A percentile compares a stretch with the other conserved stretches of the same genome.
phyloP scores from a whole-genome alignment of 2,888 invertebrate genomes.

The Ophion obscuratus region DNA sequence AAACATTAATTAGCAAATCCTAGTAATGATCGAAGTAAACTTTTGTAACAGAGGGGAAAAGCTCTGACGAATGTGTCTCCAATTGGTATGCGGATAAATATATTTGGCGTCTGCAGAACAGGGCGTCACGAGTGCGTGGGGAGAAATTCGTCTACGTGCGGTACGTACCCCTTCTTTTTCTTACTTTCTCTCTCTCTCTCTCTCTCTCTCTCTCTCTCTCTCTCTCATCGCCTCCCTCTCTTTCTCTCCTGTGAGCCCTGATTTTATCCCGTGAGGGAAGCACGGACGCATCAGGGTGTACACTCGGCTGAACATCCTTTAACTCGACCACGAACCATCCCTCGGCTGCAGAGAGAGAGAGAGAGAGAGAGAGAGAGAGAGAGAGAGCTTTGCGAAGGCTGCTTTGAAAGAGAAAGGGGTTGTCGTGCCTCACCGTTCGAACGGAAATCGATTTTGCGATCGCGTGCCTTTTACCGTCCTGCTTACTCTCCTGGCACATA shows the following conservation, averaged over 20 bases:
- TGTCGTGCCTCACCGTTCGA: constrained; percentile 70
- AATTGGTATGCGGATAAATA: background rate
- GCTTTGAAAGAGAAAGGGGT: constrained; percentile 70
- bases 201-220: constrained; percentile 27
- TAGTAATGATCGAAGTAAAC: constrained; percentile 82
- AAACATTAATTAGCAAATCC: constrained; percentile 83
- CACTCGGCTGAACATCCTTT: constrained; percentile 43
- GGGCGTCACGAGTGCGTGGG: constrained; percentile 48
- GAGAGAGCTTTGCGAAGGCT: constrained; percentile 48
- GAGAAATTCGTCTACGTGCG: constrained; percentile 50
- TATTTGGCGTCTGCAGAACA: constrained; percentile 58
- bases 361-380: background rate
- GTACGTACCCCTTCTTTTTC: constrained; percentile 57
- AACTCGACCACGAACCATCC: constrained; percentile 50
- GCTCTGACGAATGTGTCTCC: constrained; percentile 36
- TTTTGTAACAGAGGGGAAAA: constrained; percentile 75
- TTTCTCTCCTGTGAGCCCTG: background rate
- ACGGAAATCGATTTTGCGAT: constrained; percentile 78
- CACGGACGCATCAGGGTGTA: constrained; percentile 33
- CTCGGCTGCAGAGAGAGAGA: constrained; percentile 12
- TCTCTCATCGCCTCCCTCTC: constrained; percentile 30
- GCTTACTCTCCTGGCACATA: constrained; percentile 26
- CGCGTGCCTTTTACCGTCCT: constrained; percentile 69
- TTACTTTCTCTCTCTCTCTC: constrained; percentile 46
- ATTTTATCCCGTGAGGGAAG: constrained; percentile 14